These are phyloP conservation scores for Odontomyia ornata DNA, from an alignment of 2,888 invertebrate species.

Conservation along the genomic window DNA sequence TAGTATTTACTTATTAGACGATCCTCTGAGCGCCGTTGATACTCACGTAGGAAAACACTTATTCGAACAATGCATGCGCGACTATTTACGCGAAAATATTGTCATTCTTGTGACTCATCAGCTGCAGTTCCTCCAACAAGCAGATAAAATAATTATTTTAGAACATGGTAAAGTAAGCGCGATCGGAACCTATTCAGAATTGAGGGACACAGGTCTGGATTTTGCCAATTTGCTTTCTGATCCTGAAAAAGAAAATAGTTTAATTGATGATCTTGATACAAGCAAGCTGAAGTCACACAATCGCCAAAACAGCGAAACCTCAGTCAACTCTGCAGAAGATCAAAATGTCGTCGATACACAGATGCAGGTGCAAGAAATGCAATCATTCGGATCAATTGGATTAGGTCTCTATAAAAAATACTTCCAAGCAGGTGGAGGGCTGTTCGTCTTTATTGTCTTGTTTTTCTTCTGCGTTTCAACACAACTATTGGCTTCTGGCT, in stretches of 20 bases:
- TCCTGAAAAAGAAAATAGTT: conserved; percentile 61
- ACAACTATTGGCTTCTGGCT: conserved; percentile 76
- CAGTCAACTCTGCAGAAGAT: conserved; percentile 69
- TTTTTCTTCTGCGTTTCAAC: conserved; percentile 71
- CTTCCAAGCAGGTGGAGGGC: conserved; percentile 76
- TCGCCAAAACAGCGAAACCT: conserved; percentile 61
- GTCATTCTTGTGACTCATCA: conserved; percentile 85
- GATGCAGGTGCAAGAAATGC: conserved; percentile 67
- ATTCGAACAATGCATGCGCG: conserved; percentile 72
- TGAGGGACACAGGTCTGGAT: conserved; percentile 78
- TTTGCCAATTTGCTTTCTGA: conserved; percentile 77
- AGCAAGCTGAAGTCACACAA: conserved; percentile 56
- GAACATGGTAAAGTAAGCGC: conserved; percentile 64
- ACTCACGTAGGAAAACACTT: conserved; percentile 88
- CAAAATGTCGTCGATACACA: conserved; percentile 60
- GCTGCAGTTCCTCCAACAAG: conserved; percentile 77
- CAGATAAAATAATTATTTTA: conserved; percentile 68
- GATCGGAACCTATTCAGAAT: conserved; percentile 75
- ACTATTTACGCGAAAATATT: conserved; percentile 71
- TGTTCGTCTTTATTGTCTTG: conserved; percentile 69
- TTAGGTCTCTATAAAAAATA: conserved; percentile 72
- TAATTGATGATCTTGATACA: conserved; percentile 52
- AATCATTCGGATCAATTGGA: conserved; percentile 72
- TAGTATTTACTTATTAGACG: conserved; percentile 88
- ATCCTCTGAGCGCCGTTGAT: conserved; percentile 93